Percentiles rank a stretch among this genome's conserved stretches.
Conservation (phyloP, 2,797 vertebrate species). For the Peromyscus aztecus region DNA sequence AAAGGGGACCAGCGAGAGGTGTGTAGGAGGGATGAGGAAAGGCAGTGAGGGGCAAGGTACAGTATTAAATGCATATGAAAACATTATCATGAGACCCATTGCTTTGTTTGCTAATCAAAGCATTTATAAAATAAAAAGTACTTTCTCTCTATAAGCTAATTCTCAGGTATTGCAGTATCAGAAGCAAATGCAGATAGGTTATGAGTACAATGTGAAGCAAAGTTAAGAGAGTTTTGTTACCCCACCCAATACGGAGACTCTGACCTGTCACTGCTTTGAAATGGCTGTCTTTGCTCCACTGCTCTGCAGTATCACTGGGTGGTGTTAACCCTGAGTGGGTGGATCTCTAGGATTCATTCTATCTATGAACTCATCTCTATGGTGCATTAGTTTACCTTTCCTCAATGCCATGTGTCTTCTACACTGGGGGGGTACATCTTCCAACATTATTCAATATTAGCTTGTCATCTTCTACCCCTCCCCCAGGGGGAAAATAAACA, state of each 20-base stretch:
- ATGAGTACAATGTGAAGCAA: not conserved
- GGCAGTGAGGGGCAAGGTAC: not conserved
- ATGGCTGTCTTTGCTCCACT: not conserved
- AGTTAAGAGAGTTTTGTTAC: not conserved
- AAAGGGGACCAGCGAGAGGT: not conserved
- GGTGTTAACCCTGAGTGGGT: not conserved
- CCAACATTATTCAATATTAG: not conserved
- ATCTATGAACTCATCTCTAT: not conserved
- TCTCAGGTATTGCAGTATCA: not conserved
- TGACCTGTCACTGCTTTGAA: not conserved
- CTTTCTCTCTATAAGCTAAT: not conserved
- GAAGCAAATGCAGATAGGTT: not conserved
- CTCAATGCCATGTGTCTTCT: not conserved
- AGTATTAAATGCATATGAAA: not conserved
- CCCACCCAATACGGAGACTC: not conserved
- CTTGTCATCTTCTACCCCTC: not conserved
- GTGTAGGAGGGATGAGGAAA: no score
- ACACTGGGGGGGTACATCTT: not conserved
- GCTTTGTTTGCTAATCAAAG: not conserved
- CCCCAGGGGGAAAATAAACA: not conserved
- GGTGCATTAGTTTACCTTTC: not conserved
- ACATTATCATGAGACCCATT: not conserved
- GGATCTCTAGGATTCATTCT: not conserved
- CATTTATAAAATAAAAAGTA: not conserved
- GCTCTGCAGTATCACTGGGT: not conserved